phyloP scores from a whole-genome alignment of 2,888 invertebrate species.

The Drosophila differens region DNA sequence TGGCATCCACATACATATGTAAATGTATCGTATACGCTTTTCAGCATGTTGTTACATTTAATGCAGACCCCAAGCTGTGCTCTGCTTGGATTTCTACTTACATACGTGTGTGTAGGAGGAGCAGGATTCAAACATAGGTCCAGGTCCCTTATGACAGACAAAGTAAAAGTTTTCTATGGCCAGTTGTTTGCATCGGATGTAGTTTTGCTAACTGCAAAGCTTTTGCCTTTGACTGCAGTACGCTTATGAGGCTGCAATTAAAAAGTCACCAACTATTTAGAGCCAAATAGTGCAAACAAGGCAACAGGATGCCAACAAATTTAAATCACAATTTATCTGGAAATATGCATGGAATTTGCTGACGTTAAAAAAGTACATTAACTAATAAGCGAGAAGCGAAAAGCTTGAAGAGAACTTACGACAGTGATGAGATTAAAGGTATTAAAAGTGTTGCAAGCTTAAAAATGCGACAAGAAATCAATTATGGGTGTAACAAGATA shows the following conservation, averaged over 20 bases:
- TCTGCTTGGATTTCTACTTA: not conserved
- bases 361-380: not conserved
- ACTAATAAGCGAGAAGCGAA: not conserved
- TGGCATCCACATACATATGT: constrained; percentile 21
- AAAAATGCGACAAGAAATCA: constrained; percentile 1
- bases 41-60: constrained; percentile 52
- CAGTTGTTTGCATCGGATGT: constrained; percentile 32
- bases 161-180: constrained; percentile 57
- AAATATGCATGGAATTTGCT: constrained; percentile 20
- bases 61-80: constrained; percentile 23
- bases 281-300: constrained; percentile 30
- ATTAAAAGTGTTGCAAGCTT: constrained; percentile 9
- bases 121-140: not conserved
- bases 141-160: constrained; percentile 6
- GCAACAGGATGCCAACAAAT: constrained; percentile 31
- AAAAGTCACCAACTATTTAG: constrained; percentile 54
- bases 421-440: constrained; percentile 6
- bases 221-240: constrained; percentile 27
- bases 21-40: constrained; percentile 26
- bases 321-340: constrained; percentile 22
- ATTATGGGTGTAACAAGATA: not conserved
- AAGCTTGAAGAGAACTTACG: not conserved
- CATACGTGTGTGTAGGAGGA: not conserved
- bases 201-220: constrained; percentile 23
- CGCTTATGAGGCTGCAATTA: constrained; percentile 58